Conservation (phyloP, 2,888 invertebrate genomes). For the Cephus rjabovi region DNA sequence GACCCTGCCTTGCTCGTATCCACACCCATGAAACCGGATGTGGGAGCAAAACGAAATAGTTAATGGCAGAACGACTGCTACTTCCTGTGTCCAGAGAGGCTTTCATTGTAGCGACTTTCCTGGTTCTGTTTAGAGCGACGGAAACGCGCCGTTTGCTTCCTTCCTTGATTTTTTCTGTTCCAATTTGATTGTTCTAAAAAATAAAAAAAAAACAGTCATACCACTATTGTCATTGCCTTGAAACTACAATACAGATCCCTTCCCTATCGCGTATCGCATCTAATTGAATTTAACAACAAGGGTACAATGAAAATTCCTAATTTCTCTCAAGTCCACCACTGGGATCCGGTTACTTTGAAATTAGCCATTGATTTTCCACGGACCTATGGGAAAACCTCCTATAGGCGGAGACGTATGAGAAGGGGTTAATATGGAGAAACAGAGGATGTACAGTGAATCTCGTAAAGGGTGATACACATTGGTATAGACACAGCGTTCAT, state of each 20-base stretch:
- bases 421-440: constrained; percentile 14
- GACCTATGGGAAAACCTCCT: background rate
- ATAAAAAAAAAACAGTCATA: no score
- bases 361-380: background rate
- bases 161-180: constrained; percentile 25
- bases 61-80: constrained; percentile 45
- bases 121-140: constrained; percentile 29
- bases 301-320: background rate
- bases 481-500: constrained; percentile 18
- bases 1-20: background rate
- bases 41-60: constrained; percentile 43
- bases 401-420: background rate
- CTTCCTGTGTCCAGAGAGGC: constrained; percentile 47
- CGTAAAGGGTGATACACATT: background rate
- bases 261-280: background rate
- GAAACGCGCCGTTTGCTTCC: constrained; percentile 39
- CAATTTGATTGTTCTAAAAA: background rate
- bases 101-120: constrained; percentile 40
- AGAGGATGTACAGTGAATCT: constrained; percentile 25
- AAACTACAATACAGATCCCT: background rate
- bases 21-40: constrained; percentile 1
- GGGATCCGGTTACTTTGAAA: background rate
- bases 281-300: background rate
- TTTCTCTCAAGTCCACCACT: background rate
- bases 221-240: no score